Conservation (phyloP, 1,140 invertebrate species). For the Papilio polytes region DNA sequence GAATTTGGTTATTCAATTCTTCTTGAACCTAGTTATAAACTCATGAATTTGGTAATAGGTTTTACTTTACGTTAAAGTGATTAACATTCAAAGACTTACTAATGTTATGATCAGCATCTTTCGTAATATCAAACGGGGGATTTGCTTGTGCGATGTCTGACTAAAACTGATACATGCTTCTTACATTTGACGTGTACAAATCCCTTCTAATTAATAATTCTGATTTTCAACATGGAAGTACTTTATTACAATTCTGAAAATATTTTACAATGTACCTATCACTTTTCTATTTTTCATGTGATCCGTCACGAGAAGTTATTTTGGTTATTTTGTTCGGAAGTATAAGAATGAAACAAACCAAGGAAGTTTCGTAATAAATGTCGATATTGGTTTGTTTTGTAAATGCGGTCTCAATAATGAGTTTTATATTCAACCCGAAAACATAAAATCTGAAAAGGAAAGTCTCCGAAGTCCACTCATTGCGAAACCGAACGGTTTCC, state of each 20-base stretch:
- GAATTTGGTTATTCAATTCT: background rate
- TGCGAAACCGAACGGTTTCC: conserved; percentile 56
- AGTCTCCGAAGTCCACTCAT: conserved; percentile 66
- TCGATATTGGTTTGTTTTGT: conserved; percentile 21
- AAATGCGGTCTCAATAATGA: conserved; percentile 35
- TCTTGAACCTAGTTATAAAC: background rate
- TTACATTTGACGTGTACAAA: background rate
- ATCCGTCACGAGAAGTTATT: background rate
- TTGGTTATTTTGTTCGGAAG: conserved; percentile 5
- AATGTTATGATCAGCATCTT: background rate
- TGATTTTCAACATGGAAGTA: too few relatives aligned
- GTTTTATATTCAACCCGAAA: conserved; percentile 41
- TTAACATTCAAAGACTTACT: background rate
- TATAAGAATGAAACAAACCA: background rate
- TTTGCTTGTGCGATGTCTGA: background rate
- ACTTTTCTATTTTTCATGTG: background rate
- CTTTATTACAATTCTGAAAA: too few relatives aligned
- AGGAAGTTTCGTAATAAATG: conserved; percentile 13
- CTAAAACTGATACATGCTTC: background rate
- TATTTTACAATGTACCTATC: background rate
- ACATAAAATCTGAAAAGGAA: conserved; percentile 65
- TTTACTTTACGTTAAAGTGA: background rate
- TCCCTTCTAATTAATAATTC: background rate
- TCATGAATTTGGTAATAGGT: background rate
- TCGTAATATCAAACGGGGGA: background rate